phyloP scores from a whole-genome alignment of 2,888 invertebrate genomes.

The Drosophila borealis region DNA sequence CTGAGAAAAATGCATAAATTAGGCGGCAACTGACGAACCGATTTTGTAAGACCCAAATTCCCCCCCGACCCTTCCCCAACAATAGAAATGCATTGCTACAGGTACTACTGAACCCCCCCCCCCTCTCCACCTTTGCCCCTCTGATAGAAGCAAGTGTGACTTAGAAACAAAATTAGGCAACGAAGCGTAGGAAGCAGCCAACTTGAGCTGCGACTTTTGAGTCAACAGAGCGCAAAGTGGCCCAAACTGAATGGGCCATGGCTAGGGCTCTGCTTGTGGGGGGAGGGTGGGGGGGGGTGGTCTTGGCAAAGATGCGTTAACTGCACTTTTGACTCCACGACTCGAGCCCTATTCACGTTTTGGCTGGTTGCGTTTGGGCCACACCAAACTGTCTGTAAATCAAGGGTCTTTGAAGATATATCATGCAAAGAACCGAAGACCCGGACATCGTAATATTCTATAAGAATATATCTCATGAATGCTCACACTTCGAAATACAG shows the following conservation, averaged over 20 bases:
- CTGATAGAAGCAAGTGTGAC: conserved; percentile 58
- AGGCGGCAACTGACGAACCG: neutral
- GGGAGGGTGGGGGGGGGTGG: neutral
- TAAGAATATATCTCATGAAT: no score
- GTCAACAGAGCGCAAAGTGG: conserved; percentile 63
- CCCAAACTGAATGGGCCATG: conserved; percentile 16
- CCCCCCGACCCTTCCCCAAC: neutral
- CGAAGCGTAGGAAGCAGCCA: conserved; percentile 59
- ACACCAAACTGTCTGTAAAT: conserved; percentile 8
- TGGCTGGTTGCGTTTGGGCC: conserved; percentile 37
- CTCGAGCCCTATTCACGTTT: neutral
- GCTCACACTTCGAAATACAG: no score
- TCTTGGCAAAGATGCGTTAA: conserved; percentile 37
- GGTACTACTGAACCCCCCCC: conserved; percentile 2
- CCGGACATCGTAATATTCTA: no score
- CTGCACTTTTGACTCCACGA: conserved; percentile 38
- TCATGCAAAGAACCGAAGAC: no score
- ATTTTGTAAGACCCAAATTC: conserved; percentile 28
- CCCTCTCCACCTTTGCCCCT: neutral
- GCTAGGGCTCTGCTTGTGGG: no score
- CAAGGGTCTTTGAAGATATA: neutral
- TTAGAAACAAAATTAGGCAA: conserved; percentile 67
- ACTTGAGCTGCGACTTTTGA: conserved; percentile 44
- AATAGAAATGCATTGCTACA: conserved; percentile 42
- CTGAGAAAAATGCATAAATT: conserved; percentile 66